A percentile compares a stretch with the other conserved stretches of the same genome.
Conservation (phyloP, 2,888 invertebrate species). For the Leucophenga montana region DNA sequence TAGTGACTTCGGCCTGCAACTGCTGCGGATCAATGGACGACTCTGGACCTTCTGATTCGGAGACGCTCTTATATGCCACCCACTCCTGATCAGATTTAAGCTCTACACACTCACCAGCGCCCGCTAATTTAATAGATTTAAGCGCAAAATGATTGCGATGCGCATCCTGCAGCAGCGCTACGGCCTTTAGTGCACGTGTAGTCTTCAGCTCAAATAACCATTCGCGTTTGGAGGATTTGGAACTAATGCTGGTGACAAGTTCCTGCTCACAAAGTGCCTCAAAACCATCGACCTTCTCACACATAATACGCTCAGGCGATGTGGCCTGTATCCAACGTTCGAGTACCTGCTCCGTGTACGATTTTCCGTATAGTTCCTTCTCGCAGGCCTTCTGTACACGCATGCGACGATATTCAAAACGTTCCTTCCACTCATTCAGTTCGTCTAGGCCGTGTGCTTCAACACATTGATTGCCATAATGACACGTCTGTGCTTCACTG, state of each 20-base stretch:
- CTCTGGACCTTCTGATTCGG: background rate
- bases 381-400: constrained; percentile 79
- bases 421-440: constrained; percentile 82
- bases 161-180: constrained; percentile 81
- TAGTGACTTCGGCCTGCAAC: constrained; percentile 74
- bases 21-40: constrained; percentile 26
- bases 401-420: constrained; percentile 80
- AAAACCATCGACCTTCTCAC: constrained; percentile 77
- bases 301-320: constrained; percentile 78
- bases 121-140: constrained; percentile 73
- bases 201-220: constrained; percentile 78
- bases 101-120: constrained; percentile 64
- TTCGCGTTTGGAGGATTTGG: constrained; percentile 77
- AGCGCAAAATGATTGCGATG: constrained; percentile 80
- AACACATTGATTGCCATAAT: constrained; percentile 82
- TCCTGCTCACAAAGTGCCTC: constrained; percentile 77
- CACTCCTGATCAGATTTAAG: constrained; percentile 76
- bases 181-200: constrained; percentile 75
- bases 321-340: constrained; percentile 79
- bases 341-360: constrained; percentile 77
- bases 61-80: constrained; percentile 62
- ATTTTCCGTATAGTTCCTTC: constrained; percentile 79
- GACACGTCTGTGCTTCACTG: constrained; percentile 76
- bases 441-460: constrained; percentile 84
- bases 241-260: constrained; percentile 77